Evolutionary conservation across 1,140 invertebrate species (phyloP).

Genomic region (Anastatus disparis): DNA sequence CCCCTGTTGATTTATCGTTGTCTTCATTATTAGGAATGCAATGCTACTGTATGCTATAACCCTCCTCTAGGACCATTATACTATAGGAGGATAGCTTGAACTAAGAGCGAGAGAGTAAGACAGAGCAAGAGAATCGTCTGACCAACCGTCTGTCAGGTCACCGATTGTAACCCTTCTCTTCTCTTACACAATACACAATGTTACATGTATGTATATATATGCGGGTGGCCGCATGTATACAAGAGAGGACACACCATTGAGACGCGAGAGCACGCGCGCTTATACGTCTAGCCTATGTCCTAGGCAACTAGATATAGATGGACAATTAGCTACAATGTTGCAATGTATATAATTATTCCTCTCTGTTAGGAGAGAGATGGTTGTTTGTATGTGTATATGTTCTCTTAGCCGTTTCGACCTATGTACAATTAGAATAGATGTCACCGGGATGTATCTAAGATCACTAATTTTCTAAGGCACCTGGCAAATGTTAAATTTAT

Average conservation of each 20-base stretch:
- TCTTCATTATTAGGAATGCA: slow-evolving; percentile 69
- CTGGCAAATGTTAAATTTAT: too few species aligned
- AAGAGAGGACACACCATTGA: slow-evolving; percentile 65
- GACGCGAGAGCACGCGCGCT: too few species aligned
- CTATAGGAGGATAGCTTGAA: too few species aligned
- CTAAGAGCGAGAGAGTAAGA: background rate
- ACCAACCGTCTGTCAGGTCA: slow-evolving; percentile 53
- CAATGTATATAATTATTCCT: slow-evolving; percentile 51
- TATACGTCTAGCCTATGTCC: slow-evolving; percentile 47
- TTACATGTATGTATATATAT: too few species aligned
- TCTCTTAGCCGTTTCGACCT: slow-evolving; percentile 19
- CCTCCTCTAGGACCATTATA: background rate
- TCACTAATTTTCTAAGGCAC: slow-evolving; percentile 20
- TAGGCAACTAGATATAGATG: slow-evolving; percentile 65
- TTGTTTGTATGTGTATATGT: background rate
- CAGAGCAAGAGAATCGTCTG: background rate
- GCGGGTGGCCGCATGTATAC: slow-evolving; percentile 54
- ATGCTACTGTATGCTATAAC: slow-evolving; percentile 47
- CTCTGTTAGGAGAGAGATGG: too few species aligned
- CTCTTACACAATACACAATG: slow-evolving; percentile 61
- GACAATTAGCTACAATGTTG: slow-evolving; percentile 65
- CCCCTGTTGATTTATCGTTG: slow-evolving; percentile 67
- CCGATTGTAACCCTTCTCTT: slow-evolving; percentile 5
- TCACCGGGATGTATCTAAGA: slow-evolving; percentile 4
- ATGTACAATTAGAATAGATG: slow-evolving; percentile 32